Conservation (phyloP, 2,888 invertebrate genomes). For the Drosophila austrosaltans region DNA sequence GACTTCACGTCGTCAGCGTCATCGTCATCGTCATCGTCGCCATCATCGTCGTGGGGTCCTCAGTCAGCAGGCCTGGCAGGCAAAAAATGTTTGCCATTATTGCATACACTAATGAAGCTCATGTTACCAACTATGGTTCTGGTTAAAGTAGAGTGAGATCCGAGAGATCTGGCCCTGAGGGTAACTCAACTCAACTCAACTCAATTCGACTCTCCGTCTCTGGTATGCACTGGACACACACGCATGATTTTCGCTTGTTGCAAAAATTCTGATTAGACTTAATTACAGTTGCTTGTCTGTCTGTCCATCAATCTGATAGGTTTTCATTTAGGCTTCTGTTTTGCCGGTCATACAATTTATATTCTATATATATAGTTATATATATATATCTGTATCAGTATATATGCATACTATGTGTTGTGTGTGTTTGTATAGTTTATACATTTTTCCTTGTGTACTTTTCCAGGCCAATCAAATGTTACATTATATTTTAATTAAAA, state of each 20-base stretch:
- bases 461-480: constrained; percentile 63
- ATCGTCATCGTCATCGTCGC: constrained; percentile 40
- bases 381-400: constrained; percentile 18
- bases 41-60: constrained; percentile 40
- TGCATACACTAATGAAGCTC: constrained; percentile 80
- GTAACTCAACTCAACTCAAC: constrained; percentile 26
- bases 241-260: constrained; percentile 78
- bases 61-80: constrained; percentile 73
- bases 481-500: constrained; percentile 76
- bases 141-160: constrained; percentile 35
- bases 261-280: constrained; percentile 78
- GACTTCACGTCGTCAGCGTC: constrained; percentile 39
- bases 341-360: constrained; percentile 13
- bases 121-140: constrained; percentile 59
- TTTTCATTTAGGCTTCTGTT: constrained; percentile 53
- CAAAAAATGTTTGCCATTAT: constrained; percentile 79
- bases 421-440: background rate
- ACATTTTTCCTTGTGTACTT: constrained; percentile 20
- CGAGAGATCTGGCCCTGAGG: constrained; percentile 48
- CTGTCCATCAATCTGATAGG: constrained; percentile 68
- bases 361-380: background rate
- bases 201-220: constrained; percentile 37
- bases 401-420: background rate
- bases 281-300: constrained; percentile 68
- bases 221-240: constrained; percentile 52